These are phyloP conservation scores for Eubasilissa splendida DNA, from an alignment of 2,888 invertebrate genomes.

Conservation along the genomic window DNA sequence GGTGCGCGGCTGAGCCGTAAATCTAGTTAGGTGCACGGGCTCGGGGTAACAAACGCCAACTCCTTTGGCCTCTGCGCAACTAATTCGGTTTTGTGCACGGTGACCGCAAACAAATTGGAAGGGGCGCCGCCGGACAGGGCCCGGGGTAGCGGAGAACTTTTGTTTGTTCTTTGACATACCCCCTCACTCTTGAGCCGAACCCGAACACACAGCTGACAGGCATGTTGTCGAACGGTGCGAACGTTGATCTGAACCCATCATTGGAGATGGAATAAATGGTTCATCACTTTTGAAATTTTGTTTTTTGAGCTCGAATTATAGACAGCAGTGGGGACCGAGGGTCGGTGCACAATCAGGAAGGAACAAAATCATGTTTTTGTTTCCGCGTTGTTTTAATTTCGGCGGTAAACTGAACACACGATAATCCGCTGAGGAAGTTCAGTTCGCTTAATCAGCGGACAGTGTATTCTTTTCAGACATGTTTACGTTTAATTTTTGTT, in stretches of 20 bases:
- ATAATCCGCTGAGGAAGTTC: conserved; percentile 23
- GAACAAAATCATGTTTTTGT: conserved; percentile 46
- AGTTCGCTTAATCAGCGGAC: conserved; percentile 9
- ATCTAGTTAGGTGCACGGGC: conserved; percentile 53
- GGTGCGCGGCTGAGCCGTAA: conserved; percentile 21
- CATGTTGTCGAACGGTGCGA: too few relatives aligned
- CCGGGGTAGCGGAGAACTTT: conserved; percentile 31
- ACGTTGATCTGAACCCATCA: too few relatives aligned
- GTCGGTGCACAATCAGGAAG: conserved; percentile 43
- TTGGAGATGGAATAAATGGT: neutral
- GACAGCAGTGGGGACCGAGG: conserved; percentile 28
- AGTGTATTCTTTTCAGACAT: neutral
- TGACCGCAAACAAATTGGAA: conserved; percentile 57
- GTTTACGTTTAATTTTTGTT: neutral
- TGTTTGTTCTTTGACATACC: conserved; percentile 47
- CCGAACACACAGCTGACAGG: too few relatives aligned
- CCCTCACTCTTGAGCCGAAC: neutral
- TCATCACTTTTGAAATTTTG: neutral
- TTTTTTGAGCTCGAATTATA: neutral
- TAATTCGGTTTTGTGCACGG: conserved; percentile 52
- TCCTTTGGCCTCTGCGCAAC: conserved; percentile 56
- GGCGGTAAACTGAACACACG: conserved; percentile 21
- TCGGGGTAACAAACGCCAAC: conserved; percentile 55
- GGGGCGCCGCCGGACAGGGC: conserved; percentile 26
- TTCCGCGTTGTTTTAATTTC: conserved; percentile 36